Evolutionary conservation across 1,140 invertebrate species (phyloP), one percentile per base, ranked within the genome.

Genomic region (Fopius arisanus): DNA sequence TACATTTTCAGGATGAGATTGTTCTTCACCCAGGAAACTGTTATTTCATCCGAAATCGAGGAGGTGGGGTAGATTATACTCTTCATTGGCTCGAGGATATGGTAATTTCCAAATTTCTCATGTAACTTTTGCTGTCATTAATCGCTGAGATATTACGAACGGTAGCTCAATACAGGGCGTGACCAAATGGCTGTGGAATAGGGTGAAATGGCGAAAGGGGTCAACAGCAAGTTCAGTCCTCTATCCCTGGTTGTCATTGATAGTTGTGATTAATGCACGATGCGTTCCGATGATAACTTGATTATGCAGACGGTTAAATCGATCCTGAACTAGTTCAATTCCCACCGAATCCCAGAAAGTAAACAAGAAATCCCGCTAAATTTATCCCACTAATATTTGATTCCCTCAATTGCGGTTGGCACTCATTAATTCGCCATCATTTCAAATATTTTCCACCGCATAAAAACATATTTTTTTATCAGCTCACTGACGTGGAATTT

Each of bases 181-280:
- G 43, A 37, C 43, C 54, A 26, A 59, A 59, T 59, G 54, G 54
- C 23, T 3, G 19, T 51, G 54, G 54, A 59, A 59, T 59, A 66
- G 37, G 41, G 28, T 33, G 69, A 37, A 70, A 62, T 41, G 65
- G 51, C n/a, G 54, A 26, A 71, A 54, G 54, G 70, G 70, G 59
- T 65, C 37, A 72, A 66, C 59, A 43, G 40, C 54, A 59, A 7
- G 2, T 1, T 6, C 16, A 59, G 65, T 67, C 29, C 63, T 48
- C 19, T 21, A 21, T 43, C 21, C 65, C 51, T 65, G 33, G 67
- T 79, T 84, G 81, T 84, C 83, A 83, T 85, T 84, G 82, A 84
- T 84, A 84, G 83, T 85, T 85, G 80, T 85, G 83, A 85, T 85
- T 84, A 84, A 85, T 84, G 80, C 69, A 75, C 77, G 78, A 82